Percentiles rank a stretch among this genome's conserved stretches.
Evolutionary conservation across 2,113 vertebrate genomes (phyloP).

Genomic region (Cynoglossus semilaevis): DNA sequence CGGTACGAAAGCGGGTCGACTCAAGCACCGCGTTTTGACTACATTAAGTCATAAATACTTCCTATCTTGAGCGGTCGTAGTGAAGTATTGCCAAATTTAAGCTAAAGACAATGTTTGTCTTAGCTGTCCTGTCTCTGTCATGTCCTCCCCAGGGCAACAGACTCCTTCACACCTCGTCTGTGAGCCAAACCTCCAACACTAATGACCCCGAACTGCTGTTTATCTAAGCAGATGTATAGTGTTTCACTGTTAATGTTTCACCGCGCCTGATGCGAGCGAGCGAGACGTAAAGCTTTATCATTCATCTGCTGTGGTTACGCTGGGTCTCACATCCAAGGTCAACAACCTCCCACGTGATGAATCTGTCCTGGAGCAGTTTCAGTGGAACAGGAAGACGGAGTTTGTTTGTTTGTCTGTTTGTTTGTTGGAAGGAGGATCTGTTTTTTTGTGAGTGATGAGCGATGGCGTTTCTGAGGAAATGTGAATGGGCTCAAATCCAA

Average conservation of each 20-base stretch:
- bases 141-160: conserved; percentile 45
- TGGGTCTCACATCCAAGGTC: background rate
- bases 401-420: background rate
- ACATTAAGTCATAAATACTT: too few relatives aligned
- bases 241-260: conserved; percentile 30
- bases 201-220: conserved; percentile 46
- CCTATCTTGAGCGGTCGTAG: too few relatives aligned
- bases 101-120: background rate
- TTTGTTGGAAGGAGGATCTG: conserved; percentile 1
- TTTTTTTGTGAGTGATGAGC: conserved; percentile 21
- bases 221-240: conserved; percentile 21
- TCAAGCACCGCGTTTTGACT: too few relatives aligned
- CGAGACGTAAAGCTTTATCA: background rate
- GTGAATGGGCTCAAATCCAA: too few relatives aligned
- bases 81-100: too few relatives aligned
- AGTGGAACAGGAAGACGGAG: conserved; percentile 9
- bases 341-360: conserved; percentile 4
- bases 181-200: conserved; percentile 33
- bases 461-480: too few relatives aligned
- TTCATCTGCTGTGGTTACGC: conserved; percentile 1
- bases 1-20: too few relatives aligned
- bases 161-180: conserved; percentile 53
- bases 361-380: conserved; percentile 16
- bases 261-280: too few relatives aligned
- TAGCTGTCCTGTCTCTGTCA: conserved; percentile 41